Percentiles rank a stretch among this genome's conserved stretches.
Evolutionary conservation across 2,888 invertebrate genomes (phyloP).

Genomic region (Cheilosia soror): DNA sequence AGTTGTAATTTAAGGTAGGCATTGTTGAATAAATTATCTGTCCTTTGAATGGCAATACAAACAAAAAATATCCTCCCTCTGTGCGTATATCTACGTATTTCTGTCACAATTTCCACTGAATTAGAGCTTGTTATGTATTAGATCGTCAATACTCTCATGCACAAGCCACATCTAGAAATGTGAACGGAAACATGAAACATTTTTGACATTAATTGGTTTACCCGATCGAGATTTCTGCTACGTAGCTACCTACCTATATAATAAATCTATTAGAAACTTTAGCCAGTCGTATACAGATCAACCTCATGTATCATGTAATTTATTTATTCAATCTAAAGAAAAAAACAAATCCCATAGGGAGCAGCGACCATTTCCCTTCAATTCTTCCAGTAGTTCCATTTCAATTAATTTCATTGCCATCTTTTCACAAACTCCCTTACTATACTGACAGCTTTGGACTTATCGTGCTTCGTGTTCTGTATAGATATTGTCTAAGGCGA

Average conservation of each 20-base stretch:
- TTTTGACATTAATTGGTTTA: slow-evolving; percentile 10
- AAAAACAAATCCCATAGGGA: neutral
- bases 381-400: slow-evolving; percentile 23
- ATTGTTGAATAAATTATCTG: neutral
- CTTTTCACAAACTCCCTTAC: slow-evolving; percentile 6
- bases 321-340: slow-evolving; percentile 4
- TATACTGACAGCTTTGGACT: slow-evolving; percentile 5
- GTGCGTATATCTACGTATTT: neutral
- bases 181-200: slow-evolving; percentile 2
- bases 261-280: neutral
- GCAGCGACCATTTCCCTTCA: neutral
- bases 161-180: neutral
- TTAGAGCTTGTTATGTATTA: neutral
- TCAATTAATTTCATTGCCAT: slow-evolving; percentile 49
- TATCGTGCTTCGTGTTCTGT: slow-evolving; percentile 47
- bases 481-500: slow-evolving; percentile 49
- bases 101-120: slow-evolving; percentile 6
- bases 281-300: neutral
- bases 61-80: neutral
- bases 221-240: slow-evolving; percentile 8
- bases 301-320: neutral
- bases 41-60: neutral
- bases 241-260: neutral
- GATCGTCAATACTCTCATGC: neutral
- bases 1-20: neutral